Percentiles rank a stretch among this genome's conserved stretches.
These are phyloP conservation scores for Margaritifera margaritifera DNA, from an alignment of 2,888 invertebrate species.

Conservation along the genomic window DNA sequence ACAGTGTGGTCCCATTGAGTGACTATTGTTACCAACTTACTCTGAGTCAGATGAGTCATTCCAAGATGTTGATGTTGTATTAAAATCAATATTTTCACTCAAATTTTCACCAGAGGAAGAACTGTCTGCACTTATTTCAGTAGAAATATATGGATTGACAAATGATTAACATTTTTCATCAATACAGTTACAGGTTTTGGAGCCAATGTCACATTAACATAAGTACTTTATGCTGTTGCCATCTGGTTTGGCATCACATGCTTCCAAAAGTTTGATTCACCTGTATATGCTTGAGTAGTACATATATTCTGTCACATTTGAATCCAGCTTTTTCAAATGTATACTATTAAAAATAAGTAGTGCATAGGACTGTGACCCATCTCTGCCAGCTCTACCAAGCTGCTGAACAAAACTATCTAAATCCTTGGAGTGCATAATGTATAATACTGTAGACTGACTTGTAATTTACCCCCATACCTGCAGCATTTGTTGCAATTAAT, in stretches of 20 bases:
- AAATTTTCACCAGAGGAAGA: no score
- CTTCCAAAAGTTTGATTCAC: constrained; percentile 8
- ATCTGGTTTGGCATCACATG: constrained; percentile 2
- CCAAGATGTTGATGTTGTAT: no score
- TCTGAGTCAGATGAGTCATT: no score
- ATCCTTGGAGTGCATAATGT: constrained; percentile 25
- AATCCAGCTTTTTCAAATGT: constrained; percentile 14
- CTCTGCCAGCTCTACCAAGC: constrained; percentile 26
- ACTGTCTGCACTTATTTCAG: no score
- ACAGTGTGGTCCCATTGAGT: no score
- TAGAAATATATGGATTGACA: no score
- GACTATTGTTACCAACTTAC: no score
- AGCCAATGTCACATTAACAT: constrained; percentile 25
- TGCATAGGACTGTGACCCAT: constrained; percentile 16
- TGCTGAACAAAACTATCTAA: constrained; percentile 36
- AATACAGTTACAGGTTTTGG: constrained; percentile 11
- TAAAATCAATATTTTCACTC: no score
- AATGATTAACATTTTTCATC: no score
- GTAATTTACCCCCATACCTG: constrained; percentile 26
- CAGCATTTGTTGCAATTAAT: constrained; percentile 20
- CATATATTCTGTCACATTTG: constrained; percentile 14
- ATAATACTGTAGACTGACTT: constrained; percentile 15
- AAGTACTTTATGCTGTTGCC: constrained; percentile 3
- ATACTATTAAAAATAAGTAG: constrained; percentile 18
- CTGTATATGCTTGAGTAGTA: constrained; percentile 8